Evolutionary conservation across 35 echinoderm and acorn worm genomes (phyloP).

Genomic region (Hemicentrotus pulcherrimus): DNA sequence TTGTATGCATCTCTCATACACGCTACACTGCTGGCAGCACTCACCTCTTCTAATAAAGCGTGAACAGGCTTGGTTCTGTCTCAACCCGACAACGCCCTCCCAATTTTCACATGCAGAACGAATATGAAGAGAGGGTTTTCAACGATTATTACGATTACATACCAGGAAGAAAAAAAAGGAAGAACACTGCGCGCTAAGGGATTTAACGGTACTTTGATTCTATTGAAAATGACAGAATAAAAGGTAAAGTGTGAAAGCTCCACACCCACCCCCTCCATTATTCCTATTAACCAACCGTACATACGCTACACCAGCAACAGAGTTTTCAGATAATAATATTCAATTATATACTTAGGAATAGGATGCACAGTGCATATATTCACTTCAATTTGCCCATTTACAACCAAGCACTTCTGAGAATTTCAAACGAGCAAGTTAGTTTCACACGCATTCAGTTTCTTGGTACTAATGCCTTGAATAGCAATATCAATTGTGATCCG

Average conservation of each 20-base stretch:
- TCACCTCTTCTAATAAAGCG: not conserved
- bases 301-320: not conserved
- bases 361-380: not conserved
- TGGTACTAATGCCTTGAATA: too few relatives aligned
- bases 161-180: not conserved
- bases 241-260: not conserved
- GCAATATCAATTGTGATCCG: too few relatives aligned
- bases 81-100: not conserved
- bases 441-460: too few relatives aligned
- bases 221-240: not conserved
- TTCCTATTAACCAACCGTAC: not conserved
- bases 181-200: not conserved
- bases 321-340: not conserved
- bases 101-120: not conserved
- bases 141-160: not conserved
- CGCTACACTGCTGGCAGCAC: not conserved
- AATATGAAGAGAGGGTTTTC: not conserved
- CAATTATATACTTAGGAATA: not conserved
- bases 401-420: too few relatives aligned
- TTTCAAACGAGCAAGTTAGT: too few relatives aligned
- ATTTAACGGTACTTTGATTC: conserved; percentile 3
- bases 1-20: not conserved
- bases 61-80: not conserved
- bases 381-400: not conserved
- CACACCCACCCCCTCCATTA: too few relatives aligned